Base-by-base conservation (phyloP, 2,888 invertebrate genomes). In the Troides aeacus region DNA sequence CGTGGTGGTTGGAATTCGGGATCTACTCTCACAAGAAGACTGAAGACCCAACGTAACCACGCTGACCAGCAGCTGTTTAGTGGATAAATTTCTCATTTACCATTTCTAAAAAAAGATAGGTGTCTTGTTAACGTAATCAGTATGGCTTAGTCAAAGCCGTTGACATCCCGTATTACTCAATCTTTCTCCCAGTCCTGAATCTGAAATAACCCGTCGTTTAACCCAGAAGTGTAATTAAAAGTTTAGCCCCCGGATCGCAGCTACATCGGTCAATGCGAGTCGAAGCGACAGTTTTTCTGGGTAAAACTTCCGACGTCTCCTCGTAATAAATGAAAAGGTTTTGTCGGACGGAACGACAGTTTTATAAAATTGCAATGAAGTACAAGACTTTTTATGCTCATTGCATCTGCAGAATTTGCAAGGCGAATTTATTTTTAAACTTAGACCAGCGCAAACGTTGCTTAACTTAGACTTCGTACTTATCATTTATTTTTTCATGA, bases 191-290 rank as follows among this genome's bases (percentile, higher is more conserved):
- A 62, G 57, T 65, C 30, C 57, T 62, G 46, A 65, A 69, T 66
- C 66, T 63, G 59, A 63, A 63, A 62, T 66, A 70, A 42, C 53
- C 59, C 63, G 62, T 70, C 62, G 62, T 66, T 70, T 66, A 70
- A 70, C 70, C 70, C 62, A 63, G 66, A 70, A 66, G 62, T 66
- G 70, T 70, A 70, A 70, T 70, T 70, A 70, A 66, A 70, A 70
- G 66, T 70, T 70, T 70, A 23, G 62, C 18, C 50, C 66, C 23
- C 66, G 59, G 62, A 70, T 66, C 58, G 59, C 62, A 39, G 66
- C 62, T 66, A 59, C 59, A 66, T 66, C 66, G 66, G 66, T 59
- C 66, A 63, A 70, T 58, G 62, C 62, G 63, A 66, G 58, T 24
- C 63, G 59, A 53, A 66, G 70, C 62, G 62, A 70, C 70, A 70